A percentile compares a stretch with the other conserved stretches of the same genome.
These are phyloP conservation scores for Procavia capensis DNA, from an alignment of 2,113 vertebrate species.

Conservation along the genomic window DNA sequence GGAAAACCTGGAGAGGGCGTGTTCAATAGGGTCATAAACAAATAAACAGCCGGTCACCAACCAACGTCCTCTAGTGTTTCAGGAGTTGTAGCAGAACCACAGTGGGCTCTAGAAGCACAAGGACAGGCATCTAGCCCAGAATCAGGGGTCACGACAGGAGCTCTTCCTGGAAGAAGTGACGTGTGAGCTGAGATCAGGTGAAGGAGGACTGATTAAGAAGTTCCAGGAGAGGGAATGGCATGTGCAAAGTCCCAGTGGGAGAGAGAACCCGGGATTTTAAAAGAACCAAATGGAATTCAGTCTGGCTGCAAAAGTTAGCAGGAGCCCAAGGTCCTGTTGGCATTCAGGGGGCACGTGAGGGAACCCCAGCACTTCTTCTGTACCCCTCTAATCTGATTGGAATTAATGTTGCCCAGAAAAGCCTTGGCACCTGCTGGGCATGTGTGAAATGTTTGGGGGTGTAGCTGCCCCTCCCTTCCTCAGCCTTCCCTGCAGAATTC, in stretches of 20 bases:
- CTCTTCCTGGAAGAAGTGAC: neutral
- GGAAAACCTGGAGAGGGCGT: neutral
- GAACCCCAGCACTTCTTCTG: neutral
- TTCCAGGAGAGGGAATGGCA: neutral
- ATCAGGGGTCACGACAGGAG: neutral
- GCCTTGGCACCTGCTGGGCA: neutral
- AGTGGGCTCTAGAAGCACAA: neutral
- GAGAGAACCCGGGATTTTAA: neutral
- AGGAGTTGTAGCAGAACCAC: neutral
- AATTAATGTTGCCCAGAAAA: neutral
- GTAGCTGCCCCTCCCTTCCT: neutral
- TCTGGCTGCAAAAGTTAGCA: neutral
- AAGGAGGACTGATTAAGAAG: neutral
- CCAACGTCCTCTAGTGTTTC: neutral
- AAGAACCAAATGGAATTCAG: neutral
- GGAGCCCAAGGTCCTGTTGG: neutral
- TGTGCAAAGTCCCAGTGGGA: neutral
- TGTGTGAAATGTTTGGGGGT: neutral
- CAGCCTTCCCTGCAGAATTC: neutral
- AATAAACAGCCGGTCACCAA: neutral
- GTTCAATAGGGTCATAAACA: neutral
- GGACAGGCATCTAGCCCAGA: neutral
- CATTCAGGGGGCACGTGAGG: neutral
- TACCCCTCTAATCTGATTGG: neutral
- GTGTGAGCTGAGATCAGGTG: neutral